Base-by-base conservation (phyloP, 2,888 invertebrate species). In the Eupelmus urozonus region DNA sequence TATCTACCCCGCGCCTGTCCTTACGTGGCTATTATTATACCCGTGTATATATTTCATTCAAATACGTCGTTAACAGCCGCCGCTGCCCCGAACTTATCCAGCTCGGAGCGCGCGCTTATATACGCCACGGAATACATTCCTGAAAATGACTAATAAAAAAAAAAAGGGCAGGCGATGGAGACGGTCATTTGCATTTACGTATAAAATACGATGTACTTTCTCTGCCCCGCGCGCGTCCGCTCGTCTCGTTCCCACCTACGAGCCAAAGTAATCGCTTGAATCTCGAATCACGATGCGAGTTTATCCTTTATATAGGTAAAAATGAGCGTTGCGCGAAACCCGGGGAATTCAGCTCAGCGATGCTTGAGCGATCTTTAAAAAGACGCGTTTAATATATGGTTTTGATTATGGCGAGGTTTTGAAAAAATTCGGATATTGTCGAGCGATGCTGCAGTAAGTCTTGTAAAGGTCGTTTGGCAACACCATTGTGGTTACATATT, bases 11-110 rank as follows among this genome's bases (percentile, higher is more conserved):
- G 23, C 27, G 49, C 20, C 20, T 76, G 76, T 65, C 63, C 69
- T 69, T 76, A 65, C 59, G 53, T 66, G 70, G 51, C 53, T 69
- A 69, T 80, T 76, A 76, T 80, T 70, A 63, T 63, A 20, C 55
- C 29, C 13, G 3, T 57, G 49, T 66, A 65, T 66, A 78, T 79
- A 76, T 73, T 69, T 79, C 67, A 76, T 71, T 79, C 60, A 34
- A 78, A 71, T 65, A 55, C 55, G 66, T 76, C 79, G 75, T 72
- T 79, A 75, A 79, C 60, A 25, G 62, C 40, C 59, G 53, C 55
- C 25, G 45, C 42, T 34, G 69, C 59, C 40, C 62, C 11, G 27
- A 29, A 73, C 70, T 69, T n/a, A n/a, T n/a, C n/a, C n/a, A n/a
- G n/a, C n/a, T n/a, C n/a, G n/a, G n/a, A n/a, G n/a, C n/a, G n/a